These are phyloP conservation scores for Leuciscus waleckii DNA, from an alignment of 2,797 vertebrate species.

Conservation along the genomic window DNA sequence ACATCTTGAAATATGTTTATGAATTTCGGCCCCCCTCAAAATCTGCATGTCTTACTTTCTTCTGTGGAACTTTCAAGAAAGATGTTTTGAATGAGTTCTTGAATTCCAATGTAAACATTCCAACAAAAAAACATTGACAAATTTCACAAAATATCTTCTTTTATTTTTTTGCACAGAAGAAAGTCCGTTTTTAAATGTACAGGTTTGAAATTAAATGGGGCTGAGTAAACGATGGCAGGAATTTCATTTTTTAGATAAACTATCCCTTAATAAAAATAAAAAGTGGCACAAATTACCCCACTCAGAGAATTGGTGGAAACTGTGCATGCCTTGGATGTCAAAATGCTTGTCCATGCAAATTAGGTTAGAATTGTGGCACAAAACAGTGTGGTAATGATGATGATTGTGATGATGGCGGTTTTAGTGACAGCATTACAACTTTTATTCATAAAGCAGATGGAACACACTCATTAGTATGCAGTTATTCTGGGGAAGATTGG, in stretches of 20 bases:
- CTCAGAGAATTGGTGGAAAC: background rate
- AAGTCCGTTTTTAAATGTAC: background rate
- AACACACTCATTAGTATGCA: constrained; percentile 43
- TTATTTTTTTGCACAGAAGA: background rate
- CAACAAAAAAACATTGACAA: background rate
- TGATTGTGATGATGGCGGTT: constrained; percentile 23
- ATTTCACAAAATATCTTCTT: background rate
- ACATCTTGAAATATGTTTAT: background rate
- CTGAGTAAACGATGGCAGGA: background rate
- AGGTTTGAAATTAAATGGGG: background rate
- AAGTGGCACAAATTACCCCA: background rate
- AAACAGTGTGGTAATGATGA: constrained; percentile 21
- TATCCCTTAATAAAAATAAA: background rate
- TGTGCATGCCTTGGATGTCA: background rate
- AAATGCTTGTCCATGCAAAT: background rate
- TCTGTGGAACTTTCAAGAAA: background rate
- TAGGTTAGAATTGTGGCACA: background rate
- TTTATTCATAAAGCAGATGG: constrained; percentile 42
- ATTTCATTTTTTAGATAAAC: background rate
- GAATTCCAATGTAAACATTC: no score
- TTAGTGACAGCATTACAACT: constrained; percentile 40
- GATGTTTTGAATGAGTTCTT: background rate
- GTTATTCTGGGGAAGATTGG: constrained; percentile 45
- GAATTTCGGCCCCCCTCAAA: background rate
- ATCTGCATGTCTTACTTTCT: background rate